Evolutionary conservation across 2,797 vertebrate species (phyloP).

Genomic region (Pogonophryne albipinna): DNA sequence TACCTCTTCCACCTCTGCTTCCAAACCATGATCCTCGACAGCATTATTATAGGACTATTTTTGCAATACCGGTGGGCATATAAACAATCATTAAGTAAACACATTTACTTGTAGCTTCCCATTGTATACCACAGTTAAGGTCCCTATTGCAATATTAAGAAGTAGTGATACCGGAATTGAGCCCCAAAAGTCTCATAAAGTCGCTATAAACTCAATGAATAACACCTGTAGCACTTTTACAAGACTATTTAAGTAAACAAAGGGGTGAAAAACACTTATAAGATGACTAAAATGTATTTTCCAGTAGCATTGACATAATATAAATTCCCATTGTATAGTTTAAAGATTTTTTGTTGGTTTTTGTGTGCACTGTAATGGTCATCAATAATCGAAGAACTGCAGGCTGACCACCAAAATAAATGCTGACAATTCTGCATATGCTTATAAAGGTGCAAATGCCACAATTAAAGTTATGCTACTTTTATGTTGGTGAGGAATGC

Average conservation of each 20-base stretch:
- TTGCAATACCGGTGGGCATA: background rate
- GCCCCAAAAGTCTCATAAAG: background rate
- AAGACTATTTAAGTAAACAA: background rate
- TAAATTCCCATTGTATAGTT: conserved; percentile 1
- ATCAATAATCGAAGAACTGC: conserved; percentile 10
- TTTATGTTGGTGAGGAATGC: conserved; percentile 1
- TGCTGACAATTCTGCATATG: background rate
- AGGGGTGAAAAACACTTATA: background rate
- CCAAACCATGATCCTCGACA: background rate
- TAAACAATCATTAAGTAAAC: conserved; percentile 7
- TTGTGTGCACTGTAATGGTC: background rate
- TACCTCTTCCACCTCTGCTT: background rate
- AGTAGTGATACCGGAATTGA: background rate
- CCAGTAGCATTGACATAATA: conserved; percentile 7
- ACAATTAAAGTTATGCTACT: conserved; percentile 1
- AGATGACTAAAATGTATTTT: background rate
- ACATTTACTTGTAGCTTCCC: background rate
- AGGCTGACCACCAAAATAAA: background rate
- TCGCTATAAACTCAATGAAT: background rate
- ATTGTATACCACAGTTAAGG: background rate
- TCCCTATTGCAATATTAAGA: conserved; percentile 1
- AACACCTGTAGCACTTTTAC: conserved; percentile 3
- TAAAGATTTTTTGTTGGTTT: background rate
- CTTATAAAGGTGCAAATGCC: conserved; percentile 9
- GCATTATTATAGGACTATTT: background rate